These are phyloP conservation scores for Synergus umbraculus DNA, from an alignment of 2,888 invertebrate genomes.

Conservation along the genomic window DNA sequence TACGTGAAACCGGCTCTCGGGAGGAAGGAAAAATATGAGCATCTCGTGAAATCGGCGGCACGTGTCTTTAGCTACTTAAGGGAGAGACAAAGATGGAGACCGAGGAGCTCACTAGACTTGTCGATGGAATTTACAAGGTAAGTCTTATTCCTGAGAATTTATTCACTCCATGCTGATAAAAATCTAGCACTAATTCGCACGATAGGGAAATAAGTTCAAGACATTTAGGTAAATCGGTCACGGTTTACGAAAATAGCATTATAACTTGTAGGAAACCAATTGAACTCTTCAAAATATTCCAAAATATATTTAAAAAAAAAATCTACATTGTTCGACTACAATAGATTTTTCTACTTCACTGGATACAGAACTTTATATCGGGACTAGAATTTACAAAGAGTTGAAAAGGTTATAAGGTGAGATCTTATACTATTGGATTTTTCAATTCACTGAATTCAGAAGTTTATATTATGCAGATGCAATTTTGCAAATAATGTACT, in stretches of 20 bases:
- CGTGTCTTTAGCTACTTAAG: slow-evolving; percentile 60
- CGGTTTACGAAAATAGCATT: too few relatives aligned
- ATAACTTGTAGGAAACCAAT: too few relatives aligned
- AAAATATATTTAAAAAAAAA: neutral
- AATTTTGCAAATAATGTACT: neutral
- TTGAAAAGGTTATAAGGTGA: neutral
- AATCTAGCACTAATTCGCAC: neutral
- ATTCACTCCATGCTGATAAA: neutral
- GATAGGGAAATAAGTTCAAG: neutral
- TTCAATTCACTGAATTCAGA: slow-evolving; percentile 1
- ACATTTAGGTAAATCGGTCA: neutral
- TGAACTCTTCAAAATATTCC: neutral
- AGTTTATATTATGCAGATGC: neutral
- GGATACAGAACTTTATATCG: neutral
- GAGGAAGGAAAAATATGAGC: slow-evolving; percentile 70
- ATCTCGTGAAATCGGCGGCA: slow-evolving; percentile 67
- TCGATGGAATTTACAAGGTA: slow-evolving; percentile 95
- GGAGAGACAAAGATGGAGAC: slow-evolving; percentile 83
- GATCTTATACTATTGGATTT: neutral
- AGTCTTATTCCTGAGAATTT: slow-evolving; percentile 42
- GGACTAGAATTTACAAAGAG: neutral
- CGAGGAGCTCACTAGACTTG: slow-evolving; percentile 93
- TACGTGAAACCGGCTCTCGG: slow-evolving; percentile 65
- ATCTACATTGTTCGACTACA: neutral
- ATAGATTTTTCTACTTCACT: neutral